Evolutionary conservation across 2,888 invertebrate genomes (phyloP), one percentile per base, ranked within the genome.

Genomic region (Oscheius myriophilus): DNA sequence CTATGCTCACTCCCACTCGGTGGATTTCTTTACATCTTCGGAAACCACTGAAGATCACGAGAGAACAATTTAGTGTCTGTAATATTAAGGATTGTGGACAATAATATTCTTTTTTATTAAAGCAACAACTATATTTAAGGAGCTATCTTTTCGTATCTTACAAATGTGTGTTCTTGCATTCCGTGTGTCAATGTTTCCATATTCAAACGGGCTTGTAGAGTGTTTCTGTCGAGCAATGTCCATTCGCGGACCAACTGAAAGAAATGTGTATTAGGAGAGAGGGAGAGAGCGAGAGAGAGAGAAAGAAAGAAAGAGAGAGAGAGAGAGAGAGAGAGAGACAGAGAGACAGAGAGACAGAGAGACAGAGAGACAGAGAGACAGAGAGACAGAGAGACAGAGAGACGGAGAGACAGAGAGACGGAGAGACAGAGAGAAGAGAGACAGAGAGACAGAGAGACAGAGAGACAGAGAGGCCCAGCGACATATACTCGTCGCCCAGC

Each of bases 181-280:
- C 83, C 82, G 57, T 86, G 86, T 7, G 86, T 86, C 26, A 86
- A 66, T 33, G 86, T 86, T 64, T 82, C 83, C 86, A 86, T 86
- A 55, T 82, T 81, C 21, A 86, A 69, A 23, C 82, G 72, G 7
- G 85, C 82, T 65, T 86, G 83, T 57, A 86, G 76, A 0, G 81
- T 81, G 26, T 68, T 64, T 11, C 76, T 68, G 67, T 82, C 83
- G n/a, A 86, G 62, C 16, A 86, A 78, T 2, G 81, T 82, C 82
- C 84, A 86, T 69, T 85, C 84, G 21, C 86, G 79, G 52, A 82
- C 76, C 54, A 86, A 69, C 86, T 86, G 59, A 71, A 82, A 26
- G 23, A 45, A 1, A 58, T 21, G 1, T 33, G 4, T 52, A n/a
- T 18, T 16, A 3, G 9, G 33, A 3, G 9, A 33, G 33, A 33